These are phyloP conservation scores for Zoanthus sociatus DNA, from an alignment of 92 coral and sea anemone species.

Conservation along the genomic window DNA sequence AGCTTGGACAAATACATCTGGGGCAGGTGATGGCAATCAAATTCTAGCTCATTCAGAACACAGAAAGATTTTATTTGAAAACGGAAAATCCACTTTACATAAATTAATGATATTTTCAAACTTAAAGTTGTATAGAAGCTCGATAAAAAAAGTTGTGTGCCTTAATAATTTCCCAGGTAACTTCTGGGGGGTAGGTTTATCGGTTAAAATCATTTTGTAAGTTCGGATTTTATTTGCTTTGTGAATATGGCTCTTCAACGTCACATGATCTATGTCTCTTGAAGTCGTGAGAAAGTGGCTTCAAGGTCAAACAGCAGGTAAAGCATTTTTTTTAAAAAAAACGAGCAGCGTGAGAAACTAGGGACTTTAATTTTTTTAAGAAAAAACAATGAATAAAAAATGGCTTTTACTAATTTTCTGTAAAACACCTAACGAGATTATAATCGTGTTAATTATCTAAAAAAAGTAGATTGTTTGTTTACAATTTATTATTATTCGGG, in stretches of 20 bases:
- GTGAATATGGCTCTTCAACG: neutral
- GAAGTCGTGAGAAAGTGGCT: conserved; percentile 30
- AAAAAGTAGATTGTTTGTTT: no score
- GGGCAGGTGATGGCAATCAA: neutral
- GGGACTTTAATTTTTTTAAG: no score
- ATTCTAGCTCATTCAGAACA: conserved; percentile 14
- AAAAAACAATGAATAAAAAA: no score
- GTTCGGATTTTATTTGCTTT: conserved; percentile 38
- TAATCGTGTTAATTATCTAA: no score
- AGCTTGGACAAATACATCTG: neutral
- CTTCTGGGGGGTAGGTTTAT: neutral
- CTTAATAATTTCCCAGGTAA: neutral
- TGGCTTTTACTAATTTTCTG: no score
- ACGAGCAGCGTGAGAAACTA: neutral
- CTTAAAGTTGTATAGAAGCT: neutral
- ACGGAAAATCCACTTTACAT: conserved; percentile 21
- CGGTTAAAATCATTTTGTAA: neutral
- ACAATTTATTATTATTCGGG: no score
- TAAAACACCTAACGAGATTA: no score
- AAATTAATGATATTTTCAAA: neutral
- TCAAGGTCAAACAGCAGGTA: neutral
- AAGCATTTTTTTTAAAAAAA: neutral
- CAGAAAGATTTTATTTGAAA: conserved; percentile 30
- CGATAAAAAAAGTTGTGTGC: neutral
- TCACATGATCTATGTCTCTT: conserved; percentile 1